Base-by-base conservation (phyloP, 92 coral and sea anemone species). In the Actinostola sp. region DNA sequence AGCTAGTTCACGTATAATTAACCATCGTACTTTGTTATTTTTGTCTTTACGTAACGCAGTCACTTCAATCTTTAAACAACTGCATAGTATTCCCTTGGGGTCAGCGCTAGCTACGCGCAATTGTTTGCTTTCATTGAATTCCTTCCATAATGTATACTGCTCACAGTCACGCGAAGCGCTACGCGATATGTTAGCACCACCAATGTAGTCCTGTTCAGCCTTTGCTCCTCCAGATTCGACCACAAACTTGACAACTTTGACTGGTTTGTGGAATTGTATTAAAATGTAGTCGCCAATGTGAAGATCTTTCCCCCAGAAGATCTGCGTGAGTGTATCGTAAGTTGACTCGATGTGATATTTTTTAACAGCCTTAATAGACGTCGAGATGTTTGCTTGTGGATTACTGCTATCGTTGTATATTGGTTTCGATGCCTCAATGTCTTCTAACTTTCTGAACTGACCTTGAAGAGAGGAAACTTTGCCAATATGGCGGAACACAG, bases 401-500 rank as follows among this genome's bases (percentile, higher is more conserved):
- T 88, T 88, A 27, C 54, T 59, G 8, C 85, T 65, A 28, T 82
- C 82, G 39, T 12, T 12, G 49, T 87, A 66, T 3, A 59, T 9
- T n/a, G 84, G 78, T 9, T 13, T 44, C 28, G 29, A 39, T 0
- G 15, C 32, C 2, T 28, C 14, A 1, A 71, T 35, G 42, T 67
- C 82, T 3, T 74, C 77, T 1, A 78, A 35, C 12, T 42, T 51
- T 16, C 93, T 80, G 14, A 64, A 19, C 52, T 84, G 90, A 10
- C 84, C 84, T 48, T 84, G 71, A 0, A 89, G 90, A 9, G 87
- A 80, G 2, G 93, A 88, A 13, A 65, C 67, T 3, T 24, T 8
- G 23, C 93, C 93, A 30, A 84, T 72, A 58, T 88, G 93, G 7
- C 42, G 62, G 56, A 88, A 88, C 61, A 88, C 20, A 1, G 89